Percentiles rank a stretch among this genome's conserved stretches.
These are phyloP conservation scores for Polypterus senegalus DNA, from an alignment of 2,113 vertebrate genomes.

Conservation along the genomic window DNA sequence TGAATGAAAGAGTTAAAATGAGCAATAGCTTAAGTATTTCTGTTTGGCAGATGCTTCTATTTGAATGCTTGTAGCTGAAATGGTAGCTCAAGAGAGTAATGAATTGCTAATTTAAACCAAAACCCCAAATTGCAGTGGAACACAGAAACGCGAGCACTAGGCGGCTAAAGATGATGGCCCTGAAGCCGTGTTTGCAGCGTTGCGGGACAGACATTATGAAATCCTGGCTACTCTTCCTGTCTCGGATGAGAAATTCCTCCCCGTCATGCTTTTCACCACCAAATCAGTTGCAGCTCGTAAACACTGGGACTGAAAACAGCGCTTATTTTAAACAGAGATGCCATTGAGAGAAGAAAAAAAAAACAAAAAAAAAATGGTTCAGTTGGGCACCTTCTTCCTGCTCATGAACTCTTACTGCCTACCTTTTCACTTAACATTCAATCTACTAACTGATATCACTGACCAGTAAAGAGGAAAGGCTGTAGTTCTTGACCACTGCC, in stretches of 20 bases:
- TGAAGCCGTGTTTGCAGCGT: no score
- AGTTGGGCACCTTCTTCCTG: no score
- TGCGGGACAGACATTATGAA: neutral
- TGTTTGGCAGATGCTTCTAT: neutral
- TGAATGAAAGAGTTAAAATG: no score
- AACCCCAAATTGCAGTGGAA: neutral
- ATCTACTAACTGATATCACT: no score
- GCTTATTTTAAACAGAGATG: neutral
- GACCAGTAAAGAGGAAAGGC: no score
- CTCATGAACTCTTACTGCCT: no score
- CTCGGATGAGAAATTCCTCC: slow-evolving; percentile 3
- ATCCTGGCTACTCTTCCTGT: neutral
- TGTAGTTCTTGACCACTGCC: no score
- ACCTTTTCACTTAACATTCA: no score
- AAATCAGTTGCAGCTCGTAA: slow-evolving; percentile 6
- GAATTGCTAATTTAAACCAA: neutral
- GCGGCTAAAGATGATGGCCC: no score
- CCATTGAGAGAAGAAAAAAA: no score
- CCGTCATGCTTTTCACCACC: neutral
- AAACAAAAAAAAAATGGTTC: no score
- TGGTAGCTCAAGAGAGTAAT: neutral
- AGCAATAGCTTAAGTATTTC: neutral
- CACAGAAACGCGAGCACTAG: no score
- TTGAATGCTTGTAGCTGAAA: neutral
- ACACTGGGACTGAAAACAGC: slow-evolving; percentile 4